Evolutionary conservation across 2,888 invertebrate genomes (phyloP).

Genomic region (Philhelius pedissequus): DNA sequence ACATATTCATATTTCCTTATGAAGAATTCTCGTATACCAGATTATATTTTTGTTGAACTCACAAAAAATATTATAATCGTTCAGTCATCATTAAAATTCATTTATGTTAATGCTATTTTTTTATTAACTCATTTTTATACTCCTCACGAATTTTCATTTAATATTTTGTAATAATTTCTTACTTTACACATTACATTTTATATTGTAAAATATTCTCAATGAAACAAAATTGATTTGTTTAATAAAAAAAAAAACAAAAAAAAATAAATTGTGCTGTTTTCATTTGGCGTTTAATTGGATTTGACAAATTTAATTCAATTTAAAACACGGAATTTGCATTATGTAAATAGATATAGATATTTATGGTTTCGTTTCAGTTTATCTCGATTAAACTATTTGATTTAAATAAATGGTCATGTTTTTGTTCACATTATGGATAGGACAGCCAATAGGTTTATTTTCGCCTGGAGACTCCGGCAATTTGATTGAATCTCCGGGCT

Average conservation of each 20-base stretch:
- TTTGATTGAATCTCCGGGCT: too few species aligned
- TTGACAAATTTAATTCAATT: too few species aligned
- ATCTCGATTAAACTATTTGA: too few species aligned
- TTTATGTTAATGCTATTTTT: constrained; percentile 16
- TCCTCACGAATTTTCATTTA: constrained; percentile 38
- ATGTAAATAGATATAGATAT: too few species aligned
- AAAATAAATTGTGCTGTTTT: constrained; percentile 31
- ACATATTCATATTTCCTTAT: constrained; percentile 30
- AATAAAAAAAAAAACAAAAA: constrained; percentile 56
- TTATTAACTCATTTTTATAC: constrained; percentile 15
- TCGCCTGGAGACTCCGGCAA: too few species aligned
- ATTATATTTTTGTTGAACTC: constrained; percentile 18
- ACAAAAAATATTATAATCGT: not conserved
- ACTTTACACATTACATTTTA: constrained; percentile 58
- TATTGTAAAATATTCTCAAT: constrained; percentile 63
- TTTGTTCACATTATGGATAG: too few species aligned
- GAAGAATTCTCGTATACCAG: constrained; percentile 27
- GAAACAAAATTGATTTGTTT: constrained; percentile 57
- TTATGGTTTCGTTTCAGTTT: too few species aligned
- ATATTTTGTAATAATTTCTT: constrained; percentile 33
- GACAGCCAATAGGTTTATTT: too few species aligned
- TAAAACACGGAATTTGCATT: too few species aligned
- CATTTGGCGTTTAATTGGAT: not conserved
- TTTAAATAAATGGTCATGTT: too few species aligned
- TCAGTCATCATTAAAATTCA: constrained; percentile 17